phyloP scores from a whole-genome alignment of 2,113 vertebrate species.

The Indicator indicator region DNA sequence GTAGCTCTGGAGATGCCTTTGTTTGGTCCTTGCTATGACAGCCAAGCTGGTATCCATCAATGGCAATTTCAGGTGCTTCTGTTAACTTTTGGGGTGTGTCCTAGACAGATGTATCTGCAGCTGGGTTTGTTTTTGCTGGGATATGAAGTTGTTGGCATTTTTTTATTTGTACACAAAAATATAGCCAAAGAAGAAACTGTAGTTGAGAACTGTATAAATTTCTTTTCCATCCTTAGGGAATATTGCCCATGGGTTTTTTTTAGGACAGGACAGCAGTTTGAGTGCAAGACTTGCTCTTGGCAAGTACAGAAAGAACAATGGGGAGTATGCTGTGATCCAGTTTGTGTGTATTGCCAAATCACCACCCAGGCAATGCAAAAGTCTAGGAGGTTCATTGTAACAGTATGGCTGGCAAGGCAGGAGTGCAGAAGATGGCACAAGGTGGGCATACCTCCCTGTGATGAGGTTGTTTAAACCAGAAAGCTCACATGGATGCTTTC shows the following conservation, averaged over 20 bases:
- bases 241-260: neutral
- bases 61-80: accelerated
- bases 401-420: neutral
- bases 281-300: neutral
- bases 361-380: neutral
- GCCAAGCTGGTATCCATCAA: neutral
- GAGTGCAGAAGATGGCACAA: neutral
- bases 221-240: neutral
- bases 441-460: neutral
- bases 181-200: neutral
- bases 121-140: neutral
- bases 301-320: neutral
- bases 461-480: neutral
- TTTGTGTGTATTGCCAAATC: accelerated
- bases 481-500: neutral
- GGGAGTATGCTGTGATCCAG: neutral
- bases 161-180: neutral
- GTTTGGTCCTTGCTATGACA: accelerated
- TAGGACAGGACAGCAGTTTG: neutral
- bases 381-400: accelerated
- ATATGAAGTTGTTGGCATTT: neutral
- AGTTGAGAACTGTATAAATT: neutral
- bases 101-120: neutral
- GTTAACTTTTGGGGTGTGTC: neutral
- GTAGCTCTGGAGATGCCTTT: neutral